Percentiles rank a stretch among this genome's conserved stretches.
These are phyloP conservation scores for Melanostoma scalare DNA, from an alignment of 2,888 invertebrate species.

Conservation along the genomic window DNA sequence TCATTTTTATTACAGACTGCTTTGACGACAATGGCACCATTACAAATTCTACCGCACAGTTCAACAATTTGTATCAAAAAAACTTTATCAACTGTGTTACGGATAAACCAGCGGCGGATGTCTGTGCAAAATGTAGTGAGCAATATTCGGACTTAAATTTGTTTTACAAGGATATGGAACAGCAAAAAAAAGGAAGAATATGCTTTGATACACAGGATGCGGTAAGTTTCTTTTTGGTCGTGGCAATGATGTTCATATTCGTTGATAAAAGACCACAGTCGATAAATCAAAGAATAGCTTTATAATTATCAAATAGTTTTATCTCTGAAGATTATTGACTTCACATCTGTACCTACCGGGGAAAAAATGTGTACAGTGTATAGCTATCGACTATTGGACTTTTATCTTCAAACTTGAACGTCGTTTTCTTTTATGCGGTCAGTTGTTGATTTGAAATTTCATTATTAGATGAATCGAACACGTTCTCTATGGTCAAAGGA, in stretches of 20 bases:
- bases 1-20: constrained; percentile 41
- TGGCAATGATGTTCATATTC: too few species aligned
- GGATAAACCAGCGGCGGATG: fast-evolving
- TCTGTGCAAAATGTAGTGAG: background rate
- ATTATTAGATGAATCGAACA: constrained; percentile 78
- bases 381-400: background rate
- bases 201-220: constrained; percentile 59
- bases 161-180: constrained; percentile 46
- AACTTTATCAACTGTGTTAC: background rate
- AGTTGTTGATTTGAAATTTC: too few species aligned
- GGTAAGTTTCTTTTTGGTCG: constrained; percentile 3
- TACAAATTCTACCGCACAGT: background rate
- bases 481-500: constrained; percentile 78
- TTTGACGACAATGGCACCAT: background rate
- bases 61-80: fast-evolving
- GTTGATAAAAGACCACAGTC: too few species aligned
- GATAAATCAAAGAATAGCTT: too few species aligned
- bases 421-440: background rate
- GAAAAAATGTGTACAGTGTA: too few species aligned
- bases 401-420: background rate
- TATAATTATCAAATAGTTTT: too few species aligned
- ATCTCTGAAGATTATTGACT: too few species aligned
- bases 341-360: too few species aligned
- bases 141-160: constrained; percentile 13
- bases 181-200: constrained; percentile 38